Conservation (phyloP, 1,140 invertebrate genomes). For the Meloidogyne floridensis region DNA sequence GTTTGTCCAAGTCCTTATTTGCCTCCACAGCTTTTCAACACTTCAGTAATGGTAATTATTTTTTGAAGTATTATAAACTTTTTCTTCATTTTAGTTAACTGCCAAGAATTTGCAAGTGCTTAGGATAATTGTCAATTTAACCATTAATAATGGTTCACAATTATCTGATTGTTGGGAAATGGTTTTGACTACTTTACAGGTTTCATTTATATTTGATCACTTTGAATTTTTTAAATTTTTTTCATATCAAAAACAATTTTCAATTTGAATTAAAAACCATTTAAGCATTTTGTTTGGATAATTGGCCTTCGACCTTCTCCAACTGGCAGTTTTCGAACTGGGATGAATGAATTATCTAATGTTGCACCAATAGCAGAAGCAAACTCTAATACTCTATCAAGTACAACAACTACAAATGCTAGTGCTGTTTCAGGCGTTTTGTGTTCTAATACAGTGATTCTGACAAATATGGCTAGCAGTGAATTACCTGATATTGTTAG, state of each 20-base stretch:
- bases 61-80: not conserved
- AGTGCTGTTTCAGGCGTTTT: constrained; percentile 60
- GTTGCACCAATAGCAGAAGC: not conserved
- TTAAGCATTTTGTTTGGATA: constrained; percentile 88
- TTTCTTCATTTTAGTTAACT: constrained; percentile 73
- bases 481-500: constrained; percentile 77
- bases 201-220: not conserved
- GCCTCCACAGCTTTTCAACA: constrained; percentile 74
- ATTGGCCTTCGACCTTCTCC: constrained; percentile 79
- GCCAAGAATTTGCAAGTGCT: constrained; percentile 96
- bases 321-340: constrained; percentile 48
- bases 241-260: constrained; percentile 67
- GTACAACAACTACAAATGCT: constrained; percentile 70
- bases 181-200: constrained; percentile 84
- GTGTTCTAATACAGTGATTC: constrained; percentile 77
- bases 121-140: constrained; percentile 82
- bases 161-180: constrained; percentile 91
- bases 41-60: constrained; percentile 82
- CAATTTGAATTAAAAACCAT: not conserved
- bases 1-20: constrained; percentile 71
- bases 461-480: constrained; percentile 91
- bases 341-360: constrained; percentile 32
- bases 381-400: constrained; percentile 10
- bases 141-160: constrained; percentile 87
- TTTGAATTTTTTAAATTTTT: constrained; percentile 51